Evolutionary conservation across 1,140 invertebrate species (phyloP).

Genomic region (Drosophila busckii): DNA sequence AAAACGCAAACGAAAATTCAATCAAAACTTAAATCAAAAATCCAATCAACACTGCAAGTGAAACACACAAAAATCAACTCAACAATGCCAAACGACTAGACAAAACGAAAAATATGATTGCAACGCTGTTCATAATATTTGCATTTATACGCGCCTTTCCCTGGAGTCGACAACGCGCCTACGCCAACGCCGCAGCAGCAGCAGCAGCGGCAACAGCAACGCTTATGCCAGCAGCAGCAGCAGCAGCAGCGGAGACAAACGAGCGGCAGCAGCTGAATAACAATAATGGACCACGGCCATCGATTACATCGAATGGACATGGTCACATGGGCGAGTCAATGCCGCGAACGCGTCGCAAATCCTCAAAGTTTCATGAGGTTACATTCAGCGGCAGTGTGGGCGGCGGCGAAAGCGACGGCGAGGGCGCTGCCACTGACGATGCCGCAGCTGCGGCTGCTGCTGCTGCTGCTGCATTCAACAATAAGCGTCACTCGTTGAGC

Average conservation of each 20-base stretch:
- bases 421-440: slow-evolving; percentile 1
- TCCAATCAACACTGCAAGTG: not conserved
- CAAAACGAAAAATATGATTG: slow-evolving; percentile 58
- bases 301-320: too few species aligned
- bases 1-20: slow-evolving; percentile 1
- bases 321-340: slow-evolving; percentile 25
- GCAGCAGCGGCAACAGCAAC: slow-evolving; percentile 6
- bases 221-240: slow-evolving; percentile 7
- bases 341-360: slow-evolving; percentile 54
- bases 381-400: slow-evolving; percentile 74
- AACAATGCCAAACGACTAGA: slow-evolving; percentile 2
- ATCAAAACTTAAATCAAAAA: slow-evolving; percentile 15
- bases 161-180: slow-evolving; percentile 61
- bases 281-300: slow-evolving; percentile 49
- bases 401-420: slow-evolving; percentile 64
- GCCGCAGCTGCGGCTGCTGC: not conserved
- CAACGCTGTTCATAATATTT: slow-evolving; percentile 77
- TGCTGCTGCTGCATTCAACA: not conserved
- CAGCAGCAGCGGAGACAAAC: slow-evolving; percentile 24
- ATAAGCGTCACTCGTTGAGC: slow-evolving; percentile 50
- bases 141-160: slow-evolving; percentile 78
- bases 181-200: slow-evolving; percentile 6
- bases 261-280: slow-evolving; percentile 39
- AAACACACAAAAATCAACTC: not conserved
- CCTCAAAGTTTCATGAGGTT: slow-evolving; percentile 70